Evolutionary conservation across 23 tunicate species (phyloP), one percentile per base, ranked within the genome.

Genomic region (Pegea sp.): DNA sequence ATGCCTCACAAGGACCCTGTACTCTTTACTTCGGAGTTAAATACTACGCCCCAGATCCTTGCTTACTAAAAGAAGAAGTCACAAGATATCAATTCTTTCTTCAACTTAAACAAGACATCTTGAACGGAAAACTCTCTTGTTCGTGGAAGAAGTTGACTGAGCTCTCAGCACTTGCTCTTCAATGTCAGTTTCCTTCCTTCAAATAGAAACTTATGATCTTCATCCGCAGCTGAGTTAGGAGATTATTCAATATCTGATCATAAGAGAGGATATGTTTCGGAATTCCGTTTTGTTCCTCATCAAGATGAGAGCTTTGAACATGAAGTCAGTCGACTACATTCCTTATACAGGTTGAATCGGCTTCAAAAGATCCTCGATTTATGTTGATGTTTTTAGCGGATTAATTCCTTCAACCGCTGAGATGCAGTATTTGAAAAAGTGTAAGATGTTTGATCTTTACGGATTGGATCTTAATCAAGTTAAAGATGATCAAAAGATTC

Each of bases 61-160:
- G 75, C 24, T 29, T 62, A 3, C 48, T 75, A n/a, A 68, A 67
- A 51, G 95, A 84, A 49, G 81, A 84, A 63, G 67, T 74, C n/a
- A 74, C 95, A 2, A 62, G 80, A 4, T 74, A 84, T 53, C 76
- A 67, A 54, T 74, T 84, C 58, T 84, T 72, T 57, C 75, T 84
- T 29, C 95, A 84, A 59, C 53, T 84, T 24, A 73, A 84, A 63
- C 50, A 74, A 30, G 95, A 84, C 29, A 52, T 84, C 1, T 38
- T 68, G 16, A 44, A 59, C 34, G 60, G 66, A 31, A 68, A 57
- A 26, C 56, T 84, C 42, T 28, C 70, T 1, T 73, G 81, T 30
- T 64, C 74, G 3, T 57, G 28, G 33, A 84, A 74, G 28, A 63
- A 68, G 59, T 72, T 71, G 29, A 64, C 95, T 1, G 84, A 84